phyloP scores from a whole-genome alignment of 2,797 vertebrate species.

The Acipenser ruthenus region DNA sequence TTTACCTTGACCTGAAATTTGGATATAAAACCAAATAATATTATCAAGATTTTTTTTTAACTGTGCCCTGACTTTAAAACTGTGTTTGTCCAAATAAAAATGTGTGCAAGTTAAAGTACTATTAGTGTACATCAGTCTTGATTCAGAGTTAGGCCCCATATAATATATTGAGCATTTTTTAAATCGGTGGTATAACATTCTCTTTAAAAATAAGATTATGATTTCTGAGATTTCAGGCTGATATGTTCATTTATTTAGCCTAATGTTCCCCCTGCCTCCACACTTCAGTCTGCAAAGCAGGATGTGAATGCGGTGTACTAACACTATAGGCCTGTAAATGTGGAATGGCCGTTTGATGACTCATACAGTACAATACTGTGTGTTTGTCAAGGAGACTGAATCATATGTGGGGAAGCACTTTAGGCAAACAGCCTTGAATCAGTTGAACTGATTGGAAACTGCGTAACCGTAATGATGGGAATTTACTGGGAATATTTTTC shows the following conservation, averaged over 20 bases:
- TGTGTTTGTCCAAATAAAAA: no score
- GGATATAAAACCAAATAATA: no score
- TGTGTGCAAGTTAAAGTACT: no score
- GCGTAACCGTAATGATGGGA: slow-evolving; percentile 35
- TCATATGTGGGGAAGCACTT: slow-evolving; percentile 16
- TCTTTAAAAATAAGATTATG: no score
- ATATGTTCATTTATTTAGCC: not conserved
- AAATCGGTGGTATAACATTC: no score
- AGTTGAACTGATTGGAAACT: slow-evolving; percentile 38
- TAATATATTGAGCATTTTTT: no score
- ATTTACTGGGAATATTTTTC: slow-evolving; percentile 8
- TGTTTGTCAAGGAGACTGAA: slow-evolving; percentile 48
- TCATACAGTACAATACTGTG: slow-evolving; percentile 61
- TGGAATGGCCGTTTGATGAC: slow-evolving; percentile 66
- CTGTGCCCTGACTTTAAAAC: no score
- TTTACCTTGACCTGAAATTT: no score
- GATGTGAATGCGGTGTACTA: slow-evolving; percentile 25
- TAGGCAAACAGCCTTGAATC: not conserved
- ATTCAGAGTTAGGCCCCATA: no score
- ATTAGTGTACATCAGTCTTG: no score
- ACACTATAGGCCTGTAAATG: slow-evolving; percentile 49
- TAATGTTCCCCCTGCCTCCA: not conserved
- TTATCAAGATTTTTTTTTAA: no score
- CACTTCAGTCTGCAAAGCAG: not conserved
- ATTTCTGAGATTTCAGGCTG: no score